Conservation (phyloP, 2,888 invertebrate genomes). For the Cancer borealis region DNA sequence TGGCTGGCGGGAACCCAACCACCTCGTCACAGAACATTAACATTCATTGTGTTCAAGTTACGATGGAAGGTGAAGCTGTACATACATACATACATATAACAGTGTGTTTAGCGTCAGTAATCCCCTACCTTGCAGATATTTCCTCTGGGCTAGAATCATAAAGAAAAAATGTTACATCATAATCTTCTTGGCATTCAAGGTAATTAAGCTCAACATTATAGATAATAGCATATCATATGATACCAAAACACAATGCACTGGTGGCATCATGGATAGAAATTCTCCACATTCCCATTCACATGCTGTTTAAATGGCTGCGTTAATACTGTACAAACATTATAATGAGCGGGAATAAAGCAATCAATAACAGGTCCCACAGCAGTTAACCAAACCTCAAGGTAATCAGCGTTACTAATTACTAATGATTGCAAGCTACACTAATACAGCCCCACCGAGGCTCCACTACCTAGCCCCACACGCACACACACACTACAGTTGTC, state of each 20-base stretch:
- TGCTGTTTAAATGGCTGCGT: background rate
- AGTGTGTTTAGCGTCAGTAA: background rate
- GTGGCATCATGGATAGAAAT: background rate
- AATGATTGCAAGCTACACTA: background rate
- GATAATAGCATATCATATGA: background rate
- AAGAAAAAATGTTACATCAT: background rate
- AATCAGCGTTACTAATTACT: background rate
- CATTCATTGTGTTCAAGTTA: background rate
- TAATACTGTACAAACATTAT: background rate
- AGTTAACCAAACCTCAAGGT: background rate
- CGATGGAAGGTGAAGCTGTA: background rate
- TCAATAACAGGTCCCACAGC: background rate
- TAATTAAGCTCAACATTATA: background rate
- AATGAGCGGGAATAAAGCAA: background rate
- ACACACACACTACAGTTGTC: background rate
- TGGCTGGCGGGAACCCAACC: background rate
- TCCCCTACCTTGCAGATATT: slow-evolving; percentile 49
- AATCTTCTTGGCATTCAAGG: background rate
- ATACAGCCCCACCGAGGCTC: background rate
- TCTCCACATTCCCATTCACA: background rate
- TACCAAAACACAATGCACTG: background rate
- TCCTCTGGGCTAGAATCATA: slow-evolving; percentile 44
- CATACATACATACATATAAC: background rate
- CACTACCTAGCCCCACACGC: background rate
- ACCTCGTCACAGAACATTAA: background rate